Evolutionary conservation across 2,888 invertebrate genomes (phyloP).

Genomic region (Callosobruchus maculatus): DNA sequence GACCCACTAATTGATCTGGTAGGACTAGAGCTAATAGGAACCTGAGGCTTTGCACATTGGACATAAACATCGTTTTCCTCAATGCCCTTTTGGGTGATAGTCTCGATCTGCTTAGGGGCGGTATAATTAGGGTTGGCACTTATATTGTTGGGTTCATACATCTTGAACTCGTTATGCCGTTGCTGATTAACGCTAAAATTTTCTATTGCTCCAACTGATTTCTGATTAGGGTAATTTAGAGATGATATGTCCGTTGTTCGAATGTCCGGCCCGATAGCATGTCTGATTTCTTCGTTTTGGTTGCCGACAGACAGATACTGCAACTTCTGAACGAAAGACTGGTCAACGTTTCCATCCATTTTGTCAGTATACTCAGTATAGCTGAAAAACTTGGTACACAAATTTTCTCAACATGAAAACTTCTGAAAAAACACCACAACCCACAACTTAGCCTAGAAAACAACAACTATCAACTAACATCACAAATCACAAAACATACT

Average conservation of each 20-base stretch:
- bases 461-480: too few species aligned
- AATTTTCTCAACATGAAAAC: not conserved
- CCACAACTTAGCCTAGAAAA: too few species aligned
- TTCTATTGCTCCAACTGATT: slow-evolving; percentile 63
- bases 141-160: slow-evolving; percentile 70
- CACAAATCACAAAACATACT: too few species aligned
- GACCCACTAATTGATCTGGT: slow-evolving; percentile 59
- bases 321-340: slow-evolving; percentile 40
- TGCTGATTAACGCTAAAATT: slow-evolving; percentile 57
- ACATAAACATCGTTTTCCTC: slow-evolving; percentile 49
- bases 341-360: slow-evolving; percentile 28
- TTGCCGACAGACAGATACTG: slow-evolving; percentile 40
- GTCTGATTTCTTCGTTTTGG: slow-evolving; percentile 39
- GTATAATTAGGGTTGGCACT: slow-evolving; percentile 76
- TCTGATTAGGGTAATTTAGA: slow-evolving; percentile 48
- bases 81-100: slow-evolving; percentile 49
- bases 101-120: slow-evolving; percentile 70
- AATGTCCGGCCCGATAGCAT: slow-evolving; percentile 42
- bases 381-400: not conserved
- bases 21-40: slow-evolving; percentile 49
- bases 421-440: not conserved
- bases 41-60: slow-evolving; percentile 47
- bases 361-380: not conserved
- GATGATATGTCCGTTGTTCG: slow-evolving; percentile 37
- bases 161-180: slow-evolving; percentile 51